A percentile compares a stretch with the other conserved stretches of the same genome.
phyloP scores from a whole-genome alignment of 2,797 vertebrate species.

The Chaunax sp. region DNA sequence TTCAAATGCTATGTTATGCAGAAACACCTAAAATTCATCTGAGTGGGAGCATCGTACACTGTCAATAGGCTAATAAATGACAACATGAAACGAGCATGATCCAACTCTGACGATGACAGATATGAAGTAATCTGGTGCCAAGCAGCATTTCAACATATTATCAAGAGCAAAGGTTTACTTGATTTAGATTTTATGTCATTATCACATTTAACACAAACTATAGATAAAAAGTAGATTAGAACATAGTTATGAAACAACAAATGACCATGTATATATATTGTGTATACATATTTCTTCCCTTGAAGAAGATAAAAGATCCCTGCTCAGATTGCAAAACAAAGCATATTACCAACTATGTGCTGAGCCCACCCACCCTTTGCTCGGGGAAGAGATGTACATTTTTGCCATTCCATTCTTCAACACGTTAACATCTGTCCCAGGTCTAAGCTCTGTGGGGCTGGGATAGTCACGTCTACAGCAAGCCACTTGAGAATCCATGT shows the following conservation, averaged over 20 bases:
- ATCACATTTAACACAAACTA: not conserved
- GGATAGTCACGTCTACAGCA: conserved; percentile 63
- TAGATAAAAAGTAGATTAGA: not conserved
- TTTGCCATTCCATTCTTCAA: conserved; percentile 83
- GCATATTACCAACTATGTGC: conserved; percentile 16
- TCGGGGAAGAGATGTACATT: conserved; percentile 79
- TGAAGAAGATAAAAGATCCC: conserved; percentile 17
- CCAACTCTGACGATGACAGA: not conserved
- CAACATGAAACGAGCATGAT: not conserved
- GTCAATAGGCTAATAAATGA: not conserved
- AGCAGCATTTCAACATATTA: not conserved
- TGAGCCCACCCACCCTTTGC: conserved; percentile 69
- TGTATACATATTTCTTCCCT: not conserved
- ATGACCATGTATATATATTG: not conserved
- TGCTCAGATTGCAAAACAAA: conserved; percentile 54
- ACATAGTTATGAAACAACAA: too few relatives aligned
- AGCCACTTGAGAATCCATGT: conserved; percentile 60
- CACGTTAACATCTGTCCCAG: conserved; percentile 84
- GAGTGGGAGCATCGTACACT: conserved; percentile 1
- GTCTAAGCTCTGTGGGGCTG: conserved; percentile 61
- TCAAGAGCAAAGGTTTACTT: not conserved
- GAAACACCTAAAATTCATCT: conserved; percentile 34
- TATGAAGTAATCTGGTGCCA: too few relatives aligned
- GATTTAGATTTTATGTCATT: not conserved
- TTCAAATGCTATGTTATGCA: conserved; percentile 12